These are phyloP conservation scores for Cyprinodon diabolis DNA, from an alignment of 2,797 vertebrate genomes.

Conservation along the genomic window DNA sequence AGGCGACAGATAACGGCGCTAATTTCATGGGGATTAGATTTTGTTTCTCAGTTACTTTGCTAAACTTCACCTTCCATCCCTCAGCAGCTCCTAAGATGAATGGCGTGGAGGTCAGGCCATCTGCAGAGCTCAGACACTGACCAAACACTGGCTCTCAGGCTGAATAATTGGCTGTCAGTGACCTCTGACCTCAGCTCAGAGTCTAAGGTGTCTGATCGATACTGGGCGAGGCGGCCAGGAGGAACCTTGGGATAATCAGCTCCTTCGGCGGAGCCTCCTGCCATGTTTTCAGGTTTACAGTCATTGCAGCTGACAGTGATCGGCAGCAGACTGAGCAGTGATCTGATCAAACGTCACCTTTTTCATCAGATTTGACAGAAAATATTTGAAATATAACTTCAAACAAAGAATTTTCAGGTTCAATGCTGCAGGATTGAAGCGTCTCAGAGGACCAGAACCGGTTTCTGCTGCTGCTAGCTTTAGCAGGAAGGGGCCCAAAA, in stretches of 20 bases:
- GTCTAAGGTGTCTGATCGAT: slow-evolving; percentile 72
- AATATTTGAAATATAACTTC: neutral
- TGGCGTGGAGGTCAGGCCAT: slow-evolving; percentile 58
- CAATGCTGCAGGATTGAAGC: neutral
- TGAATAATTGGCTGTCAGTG: slow-evolving; percentile 79
- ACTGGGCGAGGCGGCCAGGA: slow-evolving; percentile 41
- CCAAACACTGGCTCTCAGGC: slow-evolving; percentile 66
- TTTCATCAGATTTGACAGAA: neutral
- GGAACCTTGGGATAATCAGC: slow-evolving; percentile 26
- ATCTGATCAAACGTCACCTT: neutral
- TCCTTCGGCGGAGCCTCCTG: neutral
- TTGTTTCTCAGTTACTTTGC: slow-evolving; percentile 24
- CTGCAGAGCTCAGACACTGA: slow-evolving; percentile 60
- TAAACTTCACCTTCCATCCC: slow-evolving; percentile 57
- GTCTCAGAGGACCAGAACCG: neutral
- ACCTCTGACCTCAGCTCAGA: slow-evolving; percentile 72
- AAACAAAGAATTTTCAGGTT: neutral
- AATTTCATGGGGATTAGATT: neutral
- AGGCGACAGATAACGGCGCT: neutral
- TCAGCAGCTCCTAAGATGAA: slow-evolving; percentile 63
- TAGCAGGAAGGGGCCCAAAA: neutral
- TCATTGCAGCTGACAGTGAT: neutral
- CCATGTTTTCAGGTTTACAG: neutral
- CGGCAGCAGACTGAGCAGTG: neutral
- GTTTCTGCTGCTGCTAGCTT: neutral